phyloP scores from a whole-genome alignment of 2,797 vertebrate genomes.

The Argentina silus region DNA sequence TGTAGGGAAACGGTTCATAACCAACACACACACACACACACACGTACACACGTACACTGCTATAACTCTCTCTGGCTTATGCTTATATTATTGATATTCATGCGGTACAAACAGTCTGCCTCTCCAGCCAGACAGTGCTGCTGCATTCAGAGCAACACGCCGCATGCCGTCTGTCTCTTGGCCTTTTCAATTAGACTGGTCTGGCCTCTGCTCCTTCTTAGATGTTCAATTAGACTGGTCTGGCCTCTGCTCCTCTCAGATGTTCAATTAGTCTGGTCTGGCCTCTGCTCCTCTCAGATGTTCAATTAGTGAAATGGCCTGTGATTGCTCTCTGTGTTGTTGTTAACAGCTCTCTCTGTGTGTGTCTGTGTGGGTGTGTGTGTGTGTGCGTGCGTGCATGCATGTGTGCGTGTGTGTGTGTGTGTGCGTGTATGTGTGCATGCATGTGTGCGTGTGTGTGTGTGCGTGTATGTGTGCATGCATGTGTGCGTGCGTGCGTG shows the following conservation, averaged over 20 bases:
- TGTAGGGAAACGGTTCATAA: not conserved
- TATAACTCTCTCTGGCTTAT: not conserved
- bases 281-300: slow-evolving; percentile 48
- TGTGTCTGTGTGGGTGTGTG: no score
- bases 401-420: no score
- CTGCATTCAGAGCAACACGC: slow-evolving; percentile 12
- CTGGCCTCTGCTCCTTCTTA: slow-evolving; percentile 49
- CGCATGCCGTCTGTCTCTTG: slow-evolving; percentile 8
- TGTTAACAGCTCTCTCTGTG: slow-evolving; percentile 44
- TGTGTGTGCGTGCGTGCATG: no score
- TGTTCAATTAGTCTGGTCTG: slow-evolving; percentile 48
- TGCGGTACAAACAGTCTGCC: not conserved
- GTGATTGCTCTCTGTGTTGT: slow-evolving; percentile 42
- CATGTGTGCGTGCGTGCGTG: no score
- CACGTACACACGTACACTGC: no score
- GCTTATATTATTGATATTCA: slow-evolving; percentile 10
- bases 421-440: no score
- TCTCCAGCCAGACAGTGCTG: not conserved
- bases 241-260: slow-evolving; percentile 51
- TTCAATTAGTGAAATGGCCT: slow-evolving; percentile 62
- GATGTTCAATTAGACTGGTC: slow-evolving; percentile 51
- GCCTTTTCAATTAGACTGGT: slow-evolving; percentile 38
- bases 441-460: no score
- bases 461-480: no score
- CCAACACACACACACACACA: no score